These are phyloP conservation scores for Pelobates cultripes DNA, from an alignment of 2,797 vertebrate species.

Conservation along the genomic window DNA sequence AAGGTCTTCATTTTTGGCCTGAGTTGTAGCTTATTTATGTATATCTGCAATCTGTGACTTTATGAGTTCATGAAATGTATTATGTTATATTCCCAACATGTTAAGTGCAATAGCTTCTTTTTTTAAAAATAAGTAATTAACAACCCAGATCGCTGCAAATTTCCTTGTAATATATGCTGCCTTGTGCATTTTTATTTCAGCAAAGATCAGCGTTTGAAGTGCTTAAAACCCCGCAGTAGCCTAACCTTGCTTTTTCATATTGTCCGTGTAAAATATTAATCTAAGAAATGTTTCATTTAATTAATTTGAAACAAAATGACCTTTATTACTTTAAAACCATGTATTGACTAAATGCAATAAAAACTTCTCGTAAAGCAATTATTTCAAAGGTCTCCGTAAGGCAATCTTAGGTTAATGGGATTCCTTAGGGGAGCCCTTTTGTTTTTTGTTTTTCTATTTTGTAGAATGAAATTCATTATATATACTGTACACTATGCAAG, in stretches of 20 bases:
- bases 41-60: slow-evolving; percentile 34
- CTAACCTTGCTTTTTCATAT: slow-evolving; percentile 28
- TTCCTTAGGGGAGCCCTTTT: too few relatives aligned
- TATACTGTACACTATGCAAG: too few relatives aligned
- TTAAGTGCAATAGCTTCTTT: slow-evolving; percentile 34
- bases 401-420: too few relatives aligned
- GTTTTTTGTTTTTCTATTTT: too few relatives aligned
- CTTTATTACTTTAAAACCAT: slow-evolving; percentile 24
- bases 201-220: slow-evolving; percentile 14
- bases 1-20: slow-evolving; percentile 36
- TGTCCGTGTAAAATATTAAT: slow-evolving; percentile 20
- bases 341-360: slow-evolving; percentile 26
- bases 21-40: slow-evolving; percentile 41
- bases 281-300: slow-evolving; percentile 30
- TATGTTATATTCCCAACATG: slow-evolving; percentile 39
- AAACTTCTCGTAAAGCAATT: slow-evolving; percentile 13
- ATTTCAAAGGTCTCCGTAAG: background rate
- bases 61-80: slow-evolving; percentile 43
- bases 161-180: slow-evolving; percentile 20
- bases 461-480: too few relatives aligned
- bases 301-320: slow-evolving; percentile 26
- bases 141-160: slow-evolving; percentile 11
- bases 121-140: slow-evolving; percentile 42
- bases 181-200: slow-evolving; percentile 15
- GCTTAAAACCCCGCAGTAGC: slow-evolving; percentile 1